A percentile compares a stretch with the other conserved stretches of the same genome.
Conservation (phyloP, 2,888 invertebrate genomes). For the Crioceris asparagi region DNA sequence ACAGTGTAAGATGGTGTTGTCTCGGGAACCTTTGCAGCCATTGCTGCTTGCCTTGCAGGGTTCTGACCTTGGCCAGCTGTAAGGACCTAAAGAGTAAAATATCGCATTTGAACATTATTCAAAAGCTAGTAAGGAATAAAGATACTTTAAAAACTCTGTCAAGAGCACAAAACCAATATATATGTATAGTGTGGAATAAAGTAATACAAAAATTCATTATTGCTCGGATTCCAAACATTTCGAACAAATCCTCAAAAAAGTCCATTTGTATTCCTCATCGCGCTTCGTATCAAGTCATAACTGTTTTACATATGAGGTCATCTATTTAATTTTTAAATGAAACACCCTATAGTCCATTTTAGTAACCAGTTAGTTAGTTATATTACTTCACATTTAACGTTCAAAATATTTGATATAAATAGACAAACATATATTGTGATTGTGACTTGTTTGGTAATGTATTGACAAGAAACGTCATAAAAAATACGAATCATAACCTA, state of each 20-base stretch:
- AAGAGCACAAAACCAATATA: too few relatives aligned
- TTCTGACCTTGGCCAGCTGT: conserved; percentile 70
- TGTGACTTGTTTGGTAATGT: too few relatives aligned
- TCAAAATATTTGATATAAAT: too few relatives aligned
- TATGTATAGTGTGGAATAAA: too few relatives aligned
- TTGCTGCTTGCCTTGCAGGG: conserved; percentile 66
- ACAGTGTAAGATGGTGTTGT: conserved; percentile 57
- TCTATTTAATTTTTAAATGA: not conserved
- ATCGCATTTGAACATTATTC: not conserved
- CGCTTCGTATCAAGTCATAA: not conserved
- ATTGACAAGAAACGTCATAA: too few relatives aligned
- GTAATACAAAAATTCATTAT: too few relatives aligned
- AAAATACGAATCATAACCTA: too few relatives aligned
- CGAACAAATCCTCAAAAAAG: not conserved
- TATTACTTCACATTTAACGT: too few relatives aligned
- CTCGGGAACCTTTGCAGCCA: conserved; percentile 60
- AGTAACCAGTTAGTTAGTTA: not conserved
- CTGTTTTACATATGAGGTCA: not conserved
- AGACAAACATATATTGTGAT: too few relatives aligned
- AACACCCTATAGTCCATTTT: not conserved
- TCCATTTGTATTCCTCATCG: not conserved
- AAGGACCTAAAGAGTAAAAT: conserved; percentile 40
- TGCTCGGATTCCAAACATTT: too few relatives aligned
- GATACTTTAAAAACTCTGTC: too few relatives aligned
- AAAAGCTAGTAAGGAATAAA: too few relatives aligned